Percentiles rank a stretch among this genome's conserved stretches.
Conservation (phyloP, 2,797 vertebrate genomes). For the Cossypha heuglini region DNA sequence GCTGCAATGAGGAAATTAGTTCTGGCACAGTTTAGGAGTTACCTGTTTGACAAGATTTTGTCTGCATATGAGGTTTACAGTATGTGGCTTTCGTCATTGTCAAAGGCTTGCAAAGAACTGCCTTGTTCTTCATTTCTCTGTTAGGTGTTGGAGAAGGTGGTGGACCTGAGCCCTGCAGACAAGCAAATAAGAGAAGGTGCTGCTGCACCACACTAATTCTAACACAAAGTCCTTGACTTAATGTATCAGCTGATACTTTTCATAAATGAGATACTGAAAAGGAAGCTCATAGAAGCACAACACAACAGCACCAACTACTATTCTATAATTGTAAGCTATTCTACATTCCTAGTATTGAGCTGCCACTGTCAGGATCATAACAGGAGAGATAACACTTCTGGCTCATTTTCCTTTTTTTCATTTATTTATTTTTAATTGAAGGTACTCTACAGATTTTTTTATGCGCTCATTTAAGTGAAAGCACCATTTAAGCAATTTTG, state of each 20-base stretch:
- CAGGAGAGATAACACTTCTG: not conserved
- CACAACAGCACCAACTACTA: not conserved
- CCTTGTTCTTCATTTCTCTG: constrained; percentile 98
- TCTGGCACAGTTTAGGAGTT: constrained; percentile 18
- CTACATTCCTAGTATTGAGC: not conserved
- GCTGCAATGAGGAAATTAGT: not conserved
- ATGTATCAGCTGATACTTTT: not conserved
- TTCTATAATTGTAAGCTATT: not conserved
- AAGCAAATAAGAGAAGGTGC: not conserved
- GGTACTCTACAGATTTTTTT: not conserved
- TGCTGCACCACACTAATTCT: not conserved
- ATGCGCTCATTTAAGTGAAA: not conserved
- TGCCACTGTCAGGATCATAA: not conserved
- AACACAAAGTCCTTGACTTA: not conserved
- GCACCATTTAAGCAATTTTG: not conserved
- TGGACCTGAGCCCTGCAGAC: constrained; percentile 73
- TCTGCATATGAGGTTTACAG: constrained; percentile 99
- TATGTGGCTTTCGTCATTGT: constrained; percentile 99
- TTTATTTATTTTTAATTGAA: not conserved
- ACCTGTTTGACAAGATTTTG: constrained; percentile 95
- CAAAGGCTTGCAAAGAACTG: constrained; percentile 96
- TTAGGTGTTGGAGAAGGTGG: constrained; percentile 83
- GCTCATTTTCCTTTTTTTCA: not conserved
- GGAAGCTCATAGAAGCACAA: not conserved
- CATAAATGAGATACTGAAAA: not conserved